phyloP scores from a whole-genome alignment of 2,888 invertebrate species.

The Parnassius orleans region DNA sequence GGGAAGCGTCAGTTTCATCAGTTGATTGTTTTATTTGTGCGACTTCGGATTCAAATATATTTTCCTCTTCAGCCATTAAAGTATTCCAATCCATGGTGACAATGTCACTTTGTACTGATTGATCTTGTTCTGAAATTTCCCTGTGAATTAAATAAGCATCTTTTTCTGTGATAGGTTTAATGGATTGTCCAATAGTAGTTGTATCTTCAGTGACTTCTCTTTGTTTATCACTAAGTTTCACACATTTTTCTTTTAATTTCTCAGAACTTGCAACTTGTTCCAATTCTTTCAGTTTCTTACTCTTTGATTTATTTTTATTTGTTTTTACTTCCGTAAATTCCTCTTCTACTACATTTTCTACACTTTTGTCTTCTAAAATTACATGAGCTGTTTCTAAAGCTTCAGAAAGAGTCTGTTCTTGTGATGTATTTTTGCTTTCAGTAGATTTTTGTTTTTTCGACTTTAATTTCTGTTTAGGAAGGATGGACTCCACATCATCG shows the following conservation, averaged over 20 bases:
- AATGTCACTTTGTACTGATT: conserved; percentile 32
- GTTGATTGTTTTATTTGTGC: conserved; percentile 44
- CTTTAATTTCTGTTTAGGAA: conserved; percentile 35
- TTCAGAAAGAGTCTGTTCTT: not conserved
- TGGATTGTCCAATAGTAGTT: conserved; percentile 23
- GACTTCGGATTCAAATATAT: conserved; percentile 41
- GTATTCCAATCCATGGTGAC: conserved; percentile 68
- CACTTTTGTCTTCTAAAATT: conserved; percentile 4
- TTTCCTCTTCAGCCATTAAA: conserved; percentile 67
- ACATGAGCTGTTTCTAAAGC: not conserved
- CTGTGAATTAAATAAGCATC: not conserved
- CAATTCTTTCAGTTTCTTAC: conserved; percentile 55
- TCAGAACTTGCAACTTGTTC: conserved; percentile 43
- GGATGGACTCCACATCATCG: conserved; percentile 20
- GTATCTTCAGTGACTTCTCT: conserved; percentile 1
- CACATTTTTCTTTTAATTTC: conserved; percentile 41
- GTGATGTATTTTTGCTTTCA: conserved; percentile 8
- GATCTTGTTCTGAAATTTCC: conserved; percentile 13
- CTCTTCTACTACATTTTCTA: conserved; percentile 10
- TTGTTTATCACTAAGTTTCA: conserved; percentile 20
- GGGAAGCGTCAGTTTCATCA: not conserved
- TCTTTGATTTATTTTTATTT: conserved; percentile 55
- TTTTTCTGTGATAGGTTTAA: conserved; percentile 1
- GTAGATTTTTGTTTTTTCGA: conserved; percentile 19
- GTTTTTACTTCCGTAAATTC: conserved; percentile 36